Base-by-base conservation (phyloP, 1,140 invertebrate genomes). In the Matsumurasca onukii region DNA sequence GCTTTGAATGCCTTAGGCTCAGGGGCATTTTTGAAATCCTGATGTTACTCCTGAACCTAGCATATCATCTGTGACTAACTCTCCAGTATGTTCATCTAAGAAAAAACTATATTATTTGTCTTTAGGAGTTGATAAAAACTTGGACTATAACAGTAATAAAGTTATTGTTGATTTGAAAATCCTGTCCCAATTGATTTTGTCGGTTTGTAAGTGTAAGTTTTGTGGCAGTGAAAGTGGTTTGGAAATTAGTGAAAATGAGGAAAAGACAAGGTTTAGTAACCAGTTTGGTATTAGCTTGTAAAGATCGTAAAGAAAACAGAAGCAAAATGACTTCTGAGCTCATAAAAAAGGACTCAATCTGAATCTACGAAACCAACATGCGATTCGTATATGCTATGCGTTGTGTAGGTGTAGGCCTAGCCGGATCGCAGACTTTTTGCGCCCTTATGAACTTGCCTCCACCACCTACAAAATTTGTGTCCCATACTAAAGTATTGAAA, bases 41-140 rank as follows among this genome's bases (percentile, higher is more conserved):
- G n/a, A n/a, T n/a, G n/a, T n/a, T n/a, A 45, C 39, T 45, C 9
- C 39, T 12, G 39, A 45, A n/a, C 9, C 39, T 12, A 45, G 39
- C 9, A 9, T n/a, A 12, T 12, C 9, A 12, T 45, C 39, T 12
- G 39, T 9, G n/a, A 12, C 39, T n/a, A 45, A 45, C 39, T 12
- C 69, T 45, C 9, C n/a, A n/a, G n/a, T 45, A n/a, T 12, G 39
- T 45, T 45, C 39, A 45, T 45, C 39, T n/a, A 45, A 45, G 39
- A n/a, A 45, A 45, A 45, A 45, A 45, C 39, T 45, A 12, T 12
- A 45, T 12, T 45, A 45, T 45, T 45, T 45, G n/a, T 12, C n/a
- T 12, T 45, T 45, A 45, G 39, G 39, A 12, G n/a, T 45, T 45
- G 39, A 12, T 45, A n/a, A 45, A n/a, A 45, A 45, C 39, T 45